Conservation (phyloP, 2,113 vertebrate genomes). For the Cichladusa arquata region DNA sequence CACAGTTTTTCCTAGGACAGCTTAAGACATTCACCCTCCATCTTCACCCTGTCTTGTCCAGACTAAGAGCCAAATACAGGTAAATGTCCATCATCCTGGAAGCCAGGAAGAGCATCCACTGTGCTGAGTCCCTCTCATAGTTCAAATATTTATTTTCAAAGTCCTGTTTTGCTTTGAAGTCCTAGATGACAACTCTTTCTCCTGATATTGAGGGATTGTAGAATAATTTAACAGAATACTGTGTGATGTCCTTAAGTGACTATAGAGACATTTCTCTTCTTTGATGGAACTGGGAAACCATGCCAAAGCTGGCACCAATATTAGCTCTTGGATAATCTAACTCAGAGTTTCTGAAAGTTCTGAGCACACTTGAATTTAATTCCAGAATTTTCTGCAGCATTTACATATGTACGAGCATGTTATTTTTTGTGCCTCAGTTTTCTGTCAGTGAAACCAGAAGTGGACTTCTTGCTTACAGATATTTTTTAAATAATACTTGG, state of each 20-base stretch:
- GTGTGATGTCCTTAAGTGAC: background rate
- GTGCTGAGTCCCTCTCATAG: accelerated
- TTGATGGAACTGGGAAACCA: background rate
- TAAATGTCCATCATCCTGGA: background rate
- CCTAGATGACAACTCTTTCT: background rate
- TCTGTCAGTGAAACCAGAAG: background rate
- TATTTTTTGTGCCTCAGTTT: background rate
- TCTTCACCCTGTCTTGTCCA: background rate
- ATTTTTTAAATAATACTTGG: background rate
- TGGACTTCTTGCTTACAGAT: background rate
- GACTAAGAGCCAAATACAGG: background rate
- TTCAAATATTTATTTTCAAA: background rate
- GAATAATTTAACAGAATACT: background rate
- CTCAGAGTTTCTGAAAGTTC: background rate
- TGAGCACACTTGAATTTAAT: background rate
- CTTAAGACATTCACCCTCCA: background rate
- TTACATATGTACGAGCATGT: background rate
- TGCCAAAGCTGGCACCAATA: background rate
- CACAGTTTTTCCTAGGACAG: background rate
- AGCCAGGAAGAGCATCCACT: background rate
- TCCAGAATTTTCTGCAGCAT: background rate
- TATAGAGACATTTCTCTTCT: background rate
- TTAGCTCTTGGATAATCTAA: background rate
- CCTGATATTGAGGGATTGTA: background rate
- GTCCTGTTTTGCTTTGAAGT: background rate